Evolutionary conservation across 2,797 vertebrate genomes (phyloP).

Genomic region (Hyperoplus lanceolatus): DNA sequence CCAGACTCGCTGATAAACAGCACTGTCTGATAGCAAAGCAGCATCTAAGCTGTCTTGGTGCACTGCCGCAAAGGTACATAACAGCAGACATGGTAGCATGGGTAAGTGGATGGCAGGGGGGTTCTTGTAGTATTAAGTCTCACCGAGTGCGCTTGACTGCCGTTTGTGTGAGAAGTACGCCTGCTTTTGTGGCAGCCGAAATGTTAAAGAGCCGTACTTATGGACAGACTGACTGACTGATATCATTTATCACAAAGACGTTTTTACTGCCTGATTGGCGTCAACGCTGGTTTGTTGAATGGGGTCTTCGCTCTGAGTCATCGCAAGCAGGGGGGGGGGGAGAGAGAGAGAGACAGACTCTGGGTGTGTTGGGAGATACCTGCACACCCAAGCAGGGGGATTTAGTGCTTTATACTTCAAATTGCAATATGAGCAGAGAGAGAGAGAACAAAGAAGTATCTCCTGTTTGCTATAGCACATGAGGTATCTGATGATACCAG

Average conservation of each 20-base stretch:
- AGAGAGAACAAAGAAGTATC: slow-evolving; percentile 63
- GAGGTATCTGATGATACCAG: slow-evolving; percentile 84
- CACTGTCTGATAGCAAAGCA: slow-evolving; percentile 59
- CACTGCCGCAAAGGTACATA: slow-evolving; percentile 60
- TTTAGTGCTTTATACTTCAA: too few species aligned
- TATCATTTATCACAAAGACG: slow-evolving; percentile 42
- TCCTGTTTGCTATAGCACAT: slow-evolving; percentile 75
- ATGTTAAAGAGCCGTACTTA: slow-evolving; percentile 7
- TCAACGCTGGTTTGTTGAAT: slow-evolving; percentile 38
- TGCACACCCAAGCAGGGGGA: too few species aligned
- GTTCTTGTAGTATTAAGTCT: slow-evolving; percentile 53
- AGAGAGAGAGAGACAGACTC: slow-evolving; percentile 34
- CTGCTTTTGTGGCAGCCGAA: slow-evolving; percentile 19
- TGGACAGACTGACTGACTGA: slow-evolving; percentile 19
- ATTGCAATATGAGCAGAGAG: not conserved
- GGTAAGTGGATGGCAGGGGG: not conserved
- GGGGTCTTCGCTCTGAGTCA: slow-evolving; percentile 27
- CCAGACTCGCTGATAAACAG: slow-evolving; percentile 64
- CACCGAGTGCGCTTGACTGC: slow-evolving; percentile 49
- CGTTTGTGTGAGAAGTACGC: slow-evolving; percentile 11
- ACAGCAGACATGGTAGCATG: slow-evolving; percentile 38
- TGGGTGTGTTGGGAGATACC: too few species aligned
- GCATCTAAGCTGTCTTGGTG: slow-evolving; percentile 50
- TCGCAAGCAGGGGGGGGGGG: slow-evolving; percentile 10
- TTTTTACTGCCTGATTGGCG: slow-evolving; percentile 42